phyloP scores from a whole-genome alignment of 2,888 invertebrate genomes.

The Ichneumon xanthorius region DNA sequence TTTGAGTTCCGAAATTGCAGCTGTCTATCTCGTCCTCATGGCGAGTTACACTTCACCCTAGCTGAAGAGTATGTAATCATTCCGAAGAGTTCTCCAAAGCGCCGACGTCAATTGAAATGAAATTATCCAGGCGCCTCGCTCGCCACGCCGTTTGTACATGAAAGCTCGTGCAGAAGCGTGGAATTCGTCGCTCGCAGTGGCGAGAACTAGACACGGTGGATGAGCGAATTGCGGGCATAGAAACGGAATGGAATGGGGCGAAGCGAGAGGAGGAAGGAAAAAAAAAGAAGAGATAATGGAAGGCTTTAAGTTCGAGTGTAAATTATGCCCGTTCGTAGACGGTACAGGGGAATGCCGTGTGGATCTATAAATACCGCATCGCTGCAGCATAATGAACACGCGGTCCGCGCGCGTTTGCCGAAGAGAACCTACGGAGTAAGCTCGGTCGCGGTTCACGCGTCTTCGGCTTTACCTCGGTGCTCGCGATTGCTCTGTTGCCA shows the following conservation, averaged over 20 bases:
- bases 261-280: conserved; percentile 27
- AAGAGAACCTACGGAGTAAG: conserved; percentile 42
- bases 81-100: too few species aligned
- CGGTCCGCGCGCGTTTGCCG: conserved; percentile 55
- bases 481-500: conserved; percentile 56
- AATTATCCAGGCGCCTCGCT: neutral
- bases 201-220: conserved; percentile 22
- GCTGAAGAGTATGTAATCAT: neutral
- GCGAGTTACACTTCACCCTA: too few species aligned
- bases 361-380: conserved; percentile 75
- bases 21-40: too few species aligned
- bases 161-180: conserved; percentile 4
- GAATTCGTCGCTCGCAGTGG: conserved; percentile 7
- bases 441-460: conserved; percentile 55
- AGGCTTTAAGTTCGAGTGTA: conserved; percentile 68
- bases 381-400: conserved; percentile 71
- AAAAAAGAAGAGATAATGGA: conserved; percentile 50
- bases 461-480: conserved; percentile 57
- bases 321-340: conserved; percentile 70
- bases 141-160: neutral
- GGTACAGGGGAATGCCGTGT: conserved; percentile 69
- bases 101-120: neutral
- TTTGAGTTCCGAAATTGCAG: too few species aligned
- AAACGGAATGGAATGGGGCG: conserved; percentile 57
- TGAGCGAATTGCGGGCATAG: conserved; percentile 34